Percentiles rank a stretch among this genome's conserved stretches.
These are phyloP conservation scores for Agrochola lota DNA, from an alignment of 2,888 invertebrate species.

Conservation along the genomic window DNA sequence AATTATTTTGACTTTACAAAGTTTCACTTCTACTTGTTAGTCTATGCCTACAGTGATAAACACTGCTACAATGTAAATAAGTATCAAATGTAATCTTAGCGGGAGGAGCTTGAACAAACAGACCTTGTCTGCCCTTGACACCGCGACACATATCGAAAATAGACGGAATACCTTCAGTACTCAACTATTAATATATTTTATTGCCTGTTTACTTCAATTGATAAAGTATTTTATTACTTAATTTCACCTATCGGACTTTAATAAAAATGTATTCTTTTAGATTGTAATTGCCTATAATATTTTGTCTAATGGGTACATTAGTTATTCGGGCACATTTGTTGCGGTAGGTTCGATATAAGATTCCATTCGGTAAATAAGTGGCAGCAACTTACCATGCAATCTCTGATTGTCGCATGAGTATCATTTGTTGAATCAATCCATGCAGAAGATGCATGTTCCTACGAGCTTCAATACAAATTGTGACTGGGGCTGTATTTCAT, in stretches of 20 bases:
- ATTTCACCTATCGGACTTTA: neutral
- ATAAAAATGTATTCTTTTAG: neutral
- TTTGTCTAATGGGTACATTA: neutral
- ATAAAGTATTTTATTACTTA: conserved; percentile 43
- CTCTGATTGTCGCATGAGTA: neutral
- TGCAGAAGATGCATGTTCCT: neutral
- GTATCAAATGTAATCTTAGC: conserved; percentile 38
- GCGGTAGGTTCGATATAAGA: conserved; percentile 14
- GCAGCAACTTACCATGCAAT: neutral
- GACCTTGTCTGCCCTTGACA: conserved; percentile 64
- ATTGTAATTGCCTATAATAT: neutral
- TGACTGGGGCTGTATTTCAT: neutral
- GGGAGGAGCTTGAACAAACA: conserved; percentile 19
- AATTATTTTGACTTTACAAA: neutral
- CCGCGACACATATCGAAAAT: conserved; percentile 36
- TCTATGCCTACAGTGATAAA: conserved; percentile 16
- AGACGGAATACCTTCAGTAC: conserved; percentile 25
- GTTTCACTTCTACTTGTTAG: conserved; percentile 17
- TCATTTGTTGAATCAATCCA: neutral
- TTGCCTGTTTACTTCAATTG: conserved; percentile 30
- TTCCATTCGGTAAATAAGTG: neutral
- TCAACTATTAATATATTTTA: conserved; percentile 3
- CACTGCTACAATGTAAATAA: conserved; percentile 44
- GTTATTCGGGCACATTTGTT: neutral
- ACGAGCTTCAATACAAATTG: neutral